These are phyloP conservation scores for Catharus minimus DNA, from an alignment of 2,113 vertebrate genomes.

Conservation along the genomic window DNA sequence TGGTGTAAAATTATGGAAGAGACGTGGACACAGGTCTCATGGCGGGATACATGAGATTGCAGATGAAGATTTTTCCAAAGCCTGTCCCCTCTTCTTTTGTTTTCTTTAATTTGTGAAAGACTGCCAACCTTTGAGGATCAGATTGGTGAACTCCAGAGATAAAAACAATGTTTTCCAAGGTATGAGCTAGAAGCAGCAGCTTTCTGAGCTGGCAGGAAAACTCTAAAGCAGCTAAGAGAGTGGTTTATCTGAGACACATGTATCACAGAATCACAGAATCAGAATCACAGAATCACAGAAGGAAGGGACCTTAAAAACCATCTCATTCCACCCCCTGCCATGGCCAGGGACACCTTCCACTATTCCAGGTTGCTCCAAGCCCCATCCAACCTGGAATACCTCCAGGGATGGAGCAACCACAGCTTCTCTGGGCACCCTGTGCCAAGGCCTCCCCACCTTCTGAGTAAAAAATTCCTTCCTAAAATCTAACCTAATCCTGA, in stretches of 20 bases:
- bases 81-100: not conserved
- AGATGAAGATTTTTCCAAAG: not conserved
- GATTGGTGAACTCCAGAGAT: not conserved
- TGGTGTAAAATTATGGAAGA: not conserved
- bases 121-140: not conserved
- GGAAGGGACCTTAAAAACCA: not conserved
- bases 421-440: not conserved
- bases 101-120: not conserved
- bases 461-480: not conserved
- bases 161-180: not conserved
- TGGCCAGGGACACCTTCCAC: not conserved
- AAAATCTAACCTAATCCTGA: not conserved
- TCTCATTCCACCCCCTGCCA: not conserved
- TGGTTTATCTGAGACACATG: not conserved
- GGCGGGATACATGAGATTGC: not conserved
- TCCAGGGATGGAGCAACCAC: not conserved
- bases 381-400: fast-evolving
- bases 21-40: fast-evolving
- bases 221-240: not conserved
- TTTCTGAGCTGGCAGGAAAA: not conserved
- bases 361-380: fast-evolving
- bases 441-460: not conserved
- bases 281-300: not conserved
- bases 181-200: not conserved
- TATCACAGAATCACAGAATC: not conserved